Evolutionary conservation across 1,140 invertebrate species (phyloP), one percentile per base, ranked within the genome.

Genomic region (Drosophila suzukii): DNA sequence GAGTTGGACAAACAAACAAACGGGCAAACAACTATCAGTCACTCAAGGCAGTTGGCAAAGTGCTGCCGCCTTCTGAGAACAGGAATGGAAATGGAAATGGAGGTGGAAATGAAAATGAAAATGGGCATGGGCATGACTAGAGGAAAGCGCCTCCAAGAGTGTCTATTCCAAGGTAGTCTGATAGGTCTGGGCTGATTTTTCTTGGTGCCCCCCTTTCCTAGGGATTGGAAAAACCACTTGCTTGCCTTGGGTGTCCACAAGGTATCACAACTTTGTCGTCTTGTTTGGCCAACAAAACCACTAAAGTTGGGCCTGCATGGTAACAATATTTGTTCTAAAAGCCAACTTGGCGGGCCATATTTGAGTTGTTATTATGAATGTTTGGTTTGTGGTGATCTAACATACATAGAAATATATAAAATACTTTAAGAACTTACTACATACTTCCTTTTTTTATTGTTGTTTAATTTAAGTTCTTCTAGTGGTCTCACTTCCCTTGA

Each of bases 1-100:
- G 63, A 63, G 63, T 63, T 46, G 59, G 67, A 63, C 72, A 89
- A 88, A 88, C 72, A 89, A 88, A 88, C 80, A 89, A 84, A 84
- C 85, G 61, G 61, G 67, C 85, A 89, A 84, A 78, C 84, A 88
- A 89, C 84, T 88, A 88, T 88, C 84, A 85, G 81, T 89, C 84
- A 84, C 84, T 89, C 88, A 84, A 89, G 84, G 81, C 77, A 90
- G 84, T 90, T 75, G 80, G 54, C 75, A 88, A 79, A 88, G 75
- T 71, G 78, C 65, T 84, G 67, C 66, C 66, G 54, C 68, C 46
- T 24, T n/a, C 39, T 30, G 30, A 10, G 51, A 46, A 55, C 49
- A 51, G 36, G 5, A 34, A 34, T 51, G 72, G 50, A 30, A 56
- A 39, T 63, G 70, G n/a, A 47, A 20, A 30, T 41, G 63, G 55